These are phyloP conservation scores for Oxycera nigricornis DNA, from an alignment of 2,888 invertebrate genomes.

Conservation along the genomic window DNA sequence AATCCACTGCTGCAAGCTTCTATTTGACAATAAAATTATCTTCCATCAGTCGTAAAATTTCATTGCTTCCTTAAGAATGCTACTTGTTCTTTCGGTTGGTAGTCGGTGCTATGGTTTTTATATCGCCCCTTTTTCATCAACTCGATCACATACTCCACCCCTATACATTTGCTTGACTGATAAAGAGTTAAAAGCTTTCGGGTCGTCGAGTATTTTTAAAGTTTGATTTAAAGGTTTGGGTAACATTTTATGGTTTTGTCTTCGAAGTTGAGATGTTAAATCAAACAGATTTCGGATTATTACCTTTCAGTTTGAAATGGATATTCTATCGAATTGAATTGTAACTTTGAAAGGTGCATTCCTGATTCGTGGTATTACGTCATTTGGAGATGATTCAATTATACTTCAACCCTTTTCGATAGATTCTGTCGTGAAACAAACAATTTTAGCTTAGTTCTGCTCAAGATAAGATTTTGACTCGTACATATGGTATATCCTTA, in stretches of 20 bases:
- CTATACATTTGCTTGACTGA: conserved; percentile 17
- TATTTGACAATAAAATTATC: conserved; percentile 41
- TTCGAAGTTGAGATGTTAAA: conserved; percentile 38
- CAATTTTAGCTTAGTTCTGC: neutral
- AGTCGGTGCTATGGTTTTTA: neutral
- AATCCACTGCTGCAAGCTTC: conserved; percentile 33
- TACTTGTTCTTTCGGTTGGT: too few relatives aligned
- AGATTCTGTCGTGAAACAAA: neutral
- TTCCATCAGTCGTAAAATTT: conserved; percentile 39
- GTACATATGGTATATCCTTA: too few relatives aligned
- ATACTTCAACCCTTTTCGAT: neutral
- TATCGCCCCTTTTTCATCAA: neutral
- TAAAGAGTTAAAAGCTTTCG: conserved; percentile 30
- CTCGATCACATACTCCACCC: too few relatives aligned
- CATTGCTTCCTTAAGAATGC: conserved; percentile 38
- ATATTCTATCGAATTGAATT: neutral
- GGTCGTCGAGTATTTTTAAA: conserved; percentile 12
- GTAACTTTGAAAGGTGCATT: neutral
- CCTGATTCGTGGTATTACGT: neutral
- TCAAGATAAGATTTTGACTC: too few relatives aligned
- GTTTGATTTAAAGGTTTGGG: conserved; percentile 32
- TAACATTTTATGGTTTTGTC: conserved; percentile 35
- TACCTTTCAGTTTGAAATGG: conserved; percentile 15
- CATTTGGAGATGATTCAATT: neutral
- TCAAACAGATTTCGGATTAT: conserved; percentile 27